Evolutionary conservation across 2,113 vertebrate genomes (phyloP).

Genomic region (Donacobius atricapilla): DNA sequence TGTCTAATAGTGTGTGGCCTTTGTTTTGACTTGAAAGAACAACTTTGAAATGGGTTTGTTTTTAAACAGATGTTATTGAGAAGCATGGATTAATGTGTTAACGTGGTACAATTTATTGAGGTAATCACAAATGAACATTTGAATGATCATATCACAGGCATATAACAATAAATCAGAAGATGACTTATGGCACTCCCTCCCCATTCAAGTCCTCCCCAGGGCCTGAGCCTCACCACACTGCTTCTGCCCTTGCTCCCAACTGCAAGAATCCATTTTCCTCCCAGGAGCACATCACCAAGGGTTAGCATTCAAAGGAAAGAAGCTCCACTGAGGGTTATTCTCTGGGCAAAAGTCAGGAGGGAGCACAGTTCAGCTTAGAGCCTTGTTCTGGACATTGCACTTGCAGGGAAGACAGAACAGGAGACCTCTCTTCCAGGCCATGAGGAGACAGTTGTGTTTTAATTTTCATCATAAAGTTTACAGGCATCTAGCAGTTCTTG

Average conservation of each 20-base stretch:
- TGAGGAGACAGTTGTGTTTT: neutral
- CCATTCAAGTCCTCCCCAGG: neutral
- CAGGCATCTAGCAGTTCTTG: neutral
- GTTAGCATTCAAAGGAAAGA: neutral
- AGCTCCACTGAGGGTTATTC: neutral
- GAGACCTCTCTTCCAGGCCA: neutral
- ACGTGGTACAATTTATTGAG: neutral
- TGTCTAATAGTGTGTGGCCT: neutral
- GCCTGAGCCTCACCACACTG: fast-evolving
- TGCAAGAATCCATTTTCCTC: neutral
- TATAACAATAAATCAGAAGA: neutral
- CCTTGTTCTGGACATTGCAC: neutral
- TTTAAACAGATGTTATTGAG: neutral
- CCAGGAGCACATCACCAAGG: neutral
- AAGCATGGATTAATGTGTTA: neutral
- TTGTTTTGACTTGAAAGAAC: neutral
- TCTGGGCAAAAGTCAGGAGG: neutral
- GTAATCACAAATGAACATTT: neutral
- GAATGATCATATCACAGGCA: neutral
- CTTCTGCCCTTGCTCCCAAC: neutral
- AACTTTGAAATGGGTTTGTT: neutral
- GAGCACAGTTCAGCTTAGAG: neutral
- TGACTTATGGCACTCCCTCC: neutral
- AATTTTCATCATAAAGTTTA: neutral
- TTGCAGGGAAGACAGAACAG: neutral